phyloP scores from a whole-genome alignment of 2,113 vertebrate genomes.

The Morone saxatilis region DNA sequence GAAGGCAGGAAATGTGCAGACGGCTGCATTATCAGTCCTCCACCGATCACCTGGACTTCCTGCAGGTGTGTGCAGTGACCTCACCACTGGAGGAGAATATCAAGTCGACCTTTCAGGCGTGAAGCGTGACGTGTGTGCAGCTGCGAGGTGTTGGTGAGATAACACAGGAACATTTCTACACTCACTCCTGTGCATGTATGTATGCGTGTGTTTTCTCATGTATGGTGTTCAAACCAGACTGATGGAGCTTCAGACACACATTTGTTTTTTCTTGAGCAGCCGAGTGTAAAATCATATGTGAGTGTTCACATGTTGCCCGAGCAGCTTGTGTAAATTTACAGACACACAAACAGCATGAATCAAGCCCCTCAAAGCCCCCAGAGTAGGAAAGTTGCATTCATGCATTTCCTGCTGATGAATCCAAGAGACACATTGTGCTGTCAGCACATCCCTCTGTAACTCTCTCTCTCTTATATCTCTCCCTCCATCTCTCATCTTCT shows the following conservation, averaged over 20 bases:
- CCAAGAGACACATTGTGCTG: conserved; percentile 1
- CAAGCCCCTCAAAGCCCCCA: not conserved
- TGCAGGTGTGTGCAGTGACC: not conserved
- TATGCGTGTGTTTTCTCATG: too few species aligned
- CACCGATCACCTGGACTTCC: conserved; percentile 28
- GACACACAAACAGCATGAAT: not conserved
- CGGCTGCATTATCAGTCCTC: conserved; percentile 2
- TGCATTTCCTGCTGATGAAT: conserved; percentile 16
- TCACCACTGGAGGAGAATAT: not conserved
- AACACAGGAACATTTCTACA: not conserved
- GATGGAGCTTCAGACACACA: not conserved
- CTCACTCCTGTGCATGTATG: not conserved
- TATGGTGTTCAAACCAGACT: too few species aligned
- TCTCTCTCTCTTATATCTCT: not conserved
- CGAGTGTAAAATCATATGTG: not conserved
- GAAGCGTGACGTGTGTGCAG: conserved; percentile 8
- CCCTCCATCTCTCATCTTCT: not conserved
- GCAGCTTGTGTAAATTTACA: not conserved
- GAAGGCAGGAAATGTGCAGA: not conserved
- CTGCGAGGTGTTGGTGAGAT: conserved; percentile 5
- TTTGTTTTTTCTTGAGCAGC: not conserved
- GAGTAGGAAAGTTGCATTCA: conserved; percentile 10
- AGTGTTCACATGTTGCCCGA: not conserved
- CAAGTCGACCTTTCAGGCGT: not conserved
- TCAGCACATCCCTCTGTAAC: not conserved